These are phyloP conservation scores for Drosophila ustulata DNA, from an alignment of 2,888 invertebrate genomes.

Conservation along the genomic window DNA sequence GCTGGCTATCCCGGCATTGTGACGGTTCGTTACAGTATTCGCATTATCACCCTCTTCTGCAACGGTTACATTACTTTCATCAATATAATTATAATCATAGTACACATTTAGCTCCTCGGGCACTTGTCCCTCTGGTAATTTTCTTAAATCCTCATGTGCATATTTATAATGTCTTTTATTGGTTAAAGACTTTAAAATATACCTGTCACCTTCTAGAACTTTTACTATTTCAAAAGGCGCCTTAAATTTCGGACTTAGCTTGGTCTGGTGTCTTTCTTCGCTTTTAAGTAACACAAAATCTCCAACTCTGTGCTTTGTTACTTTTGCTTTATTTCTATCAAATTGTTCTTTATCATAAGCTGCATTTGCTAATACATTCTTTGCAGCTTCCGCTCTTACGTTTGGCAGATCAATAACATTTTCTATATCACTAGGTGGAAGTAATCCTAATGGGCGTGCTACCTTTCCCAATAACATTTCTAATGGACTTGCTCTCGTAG, in stretches of 20 bases:
- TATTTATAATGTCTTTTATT: constrained; percentile 26
- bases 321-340: constrained; percentile 29
- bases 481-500: constrained; percentile 22
- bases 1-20: too few relatives aligned
- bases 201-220: too few relatives aligned
- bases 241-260: too few relatives aligned
- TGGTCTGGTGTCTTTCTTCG: constrained; percentile 20
- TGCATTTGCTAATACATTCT: constrained; percentile 25
- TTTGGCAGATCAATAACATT: constrained; percentile 25
- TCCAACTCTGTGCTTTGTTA: constrained; percentile 24
- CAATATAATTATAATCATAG: too few relatives aligned
- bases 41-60: too few relatives aligned
- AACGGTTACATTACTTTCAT: too few relatives aligned
- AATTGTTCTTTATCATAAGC: constrained; percentile 29
- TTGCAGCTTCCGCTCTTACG: constrained; percentile 26
- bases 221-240: too few relatives aligned
- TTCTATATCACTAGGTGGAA: constrained; percentile 30
- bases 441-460: constrained; percentile 20
- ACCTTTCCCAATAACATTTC: constrained; percentile 10
- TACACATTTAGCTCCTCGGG: constrained; percentile 35
- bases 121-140: constrained; percentile 21
- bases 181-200: constrained; percentile 10
- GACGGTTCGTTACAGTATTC: too few relatives aligned
- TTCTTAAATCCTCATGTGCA: constrained; percentile 2
- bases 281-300: constrained; percentile 39